These are phyloP conservation scores for Oophaga sylvatica DNA, from an alignment of 2,797 vertebrate species.

Conservation along the genomic window DNA sequence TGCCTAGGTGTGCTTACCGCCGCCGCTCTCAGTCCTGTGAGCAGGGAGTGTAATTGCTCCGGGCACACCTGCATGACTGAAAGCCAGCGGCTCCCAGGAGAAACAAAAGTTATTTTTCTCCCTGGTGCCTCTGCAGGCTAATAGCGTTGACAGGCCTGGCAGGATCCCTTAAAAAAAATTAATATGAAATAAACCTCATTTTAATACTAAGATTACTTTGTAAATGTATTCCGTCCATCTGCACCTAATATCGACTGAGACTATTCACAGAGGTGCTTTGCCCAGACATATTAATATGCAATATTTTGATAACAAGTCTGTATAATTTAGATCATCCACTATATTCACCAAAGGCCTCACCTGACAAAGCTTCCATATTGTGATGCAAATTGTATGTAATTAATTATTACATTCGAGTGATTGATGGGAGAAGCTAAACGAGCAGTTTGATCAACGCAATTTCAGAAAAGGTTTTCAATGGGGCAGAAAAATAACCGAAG, in stretches of 20 bases:
- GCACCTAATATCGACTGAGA: not conserved
- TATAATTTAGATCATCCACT: slow-evolving; percentile 40
- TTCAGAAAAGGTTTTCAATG: slow-evolving; percentile 27
- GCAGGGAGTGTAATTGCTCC: no score
- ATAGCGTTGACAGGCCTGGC: no score
- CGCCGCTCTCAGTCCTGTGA: no score
- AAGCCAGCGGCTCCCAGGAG: no score
- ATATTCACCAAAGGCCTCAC: slow-evolving; percentile 46
- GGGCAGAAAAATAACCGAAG: slow-evolving; percentile 27
- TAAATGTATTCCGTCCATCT: not conserved
- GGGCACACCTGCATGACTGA: no score
- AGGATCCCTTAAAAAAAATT: no score
- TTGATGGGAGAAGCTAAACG: slow-evolving; percentile 21
- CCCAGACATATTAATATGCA: not conserved
- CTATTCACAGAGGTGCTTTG: not conserved
- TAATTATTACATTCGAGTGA: slow-evolving; percentile 32
- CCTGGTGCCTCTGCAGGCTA: no score
- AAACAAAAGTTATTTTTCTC: no score
- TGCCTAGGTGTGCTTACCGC: no score
- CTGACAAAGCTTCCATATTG: slow-evolving; percentile 10
- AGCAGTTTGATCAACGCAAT: slow-evolving; percentile 29
- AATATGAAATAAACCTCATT: no score
- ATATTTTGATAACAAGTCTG: slow-evolving; percentile 21
- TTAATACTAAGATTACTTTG: no score
- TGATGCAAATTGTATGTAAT: slow-evolving; percentile 3